Base-by-base conservation (phyloP, 1,140 invertebrate genomes). In the Tetramorium parvispinum region DNA sequence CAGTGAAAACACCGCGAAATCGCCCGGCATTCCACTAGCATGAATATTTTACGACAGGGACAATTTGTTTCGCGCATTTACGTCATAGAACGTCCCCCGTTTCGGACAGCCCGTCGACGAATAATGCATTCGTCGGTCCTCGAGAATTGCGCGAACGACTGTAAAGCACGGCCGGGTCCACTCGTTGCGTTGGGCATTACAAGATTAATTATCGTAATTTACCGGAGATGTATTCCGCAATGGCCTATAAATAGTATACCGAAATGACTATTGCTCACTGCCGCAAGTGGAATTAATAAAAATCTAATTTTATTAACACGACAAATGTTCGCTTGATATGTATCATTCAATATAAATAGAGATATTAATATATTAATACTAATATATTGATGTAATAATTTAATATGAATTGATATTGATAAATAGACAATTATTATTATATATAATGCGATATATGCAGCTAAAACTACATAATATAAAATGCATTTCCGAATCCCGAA, bases 161-260 rank as follows among this genome's bases (percentile, higher is more conserved):
- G 21, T 66, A 78, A 78, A 16, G 24, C 55, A 65, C 13, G 18
- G 6, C 21, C 5, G 46, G 57, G 11, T 65, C 24, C 59, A 78
- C 59, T 66, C 77, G 43, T 51, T 79, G 77, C 43, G 43, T 32
- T 18, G 21, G 40, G 18, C 65, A 21, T 79, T 68, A 68, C 10
- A 46, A 16, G 27, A 79, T 68, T 68, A 79, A 79, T 79, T 51
- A 21, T 79, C 43, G n/a, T 68, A 21, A 79, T 79, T 68, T 79
- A 79, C 8, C 13, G 13, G 18, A 16, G 13, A 51, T 6, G 43
- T 43, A 79, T 32, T 51, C 7, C 5, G 6, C 7, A 11, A 6
- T 24, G n/a, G 63, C 2, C n/a, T 53, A 68, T 79, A 68, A 68
- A 68, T 27, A 3, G n/a, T 53, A 37, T 10, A 61, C 49, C 55